Conservation (phyloP, 2,113 vertebrate genomes). For the Manacus vitellinus region DNA sequence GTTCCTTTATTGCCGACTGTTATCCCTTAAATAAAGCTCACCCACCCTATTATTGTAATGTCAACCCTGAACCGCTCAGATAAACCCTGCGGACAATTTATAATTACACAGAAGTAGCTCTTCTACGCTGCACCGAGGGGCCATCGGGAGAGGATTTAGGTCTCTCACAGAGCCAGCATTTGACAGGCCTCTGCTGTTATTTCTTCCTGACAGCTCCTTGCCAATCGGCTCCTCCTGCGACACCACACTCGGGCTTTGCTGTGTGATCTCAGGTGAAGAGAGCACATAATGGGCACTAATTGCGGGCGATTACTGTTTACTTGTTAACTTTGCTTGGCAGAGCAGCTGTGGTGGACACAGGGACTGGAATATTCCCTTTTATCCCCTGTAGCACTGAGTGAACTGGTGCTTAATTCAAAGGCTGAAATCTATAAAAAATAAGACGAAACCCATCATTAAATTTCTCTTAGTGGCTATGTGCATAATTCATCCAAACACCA, state of each 20-base stretch:
- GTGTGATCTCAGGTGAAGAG: constrained; percentile 73
- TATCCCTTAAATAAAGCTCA: constrained; percentile 50
- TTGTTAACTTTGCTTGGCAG: constrained; percentile 67
- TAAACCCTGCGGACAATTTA: constrained; percentile 56
- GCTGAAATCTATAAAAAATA: constrained; percentile 73
- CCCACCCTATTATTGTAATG: constrained; percentile 54
- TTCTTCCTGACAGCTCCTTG: constrained; percentile 59
- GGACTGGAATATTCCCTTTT: constrained; percentile 28
- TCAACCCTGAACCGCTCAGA: constrained; percentile 17
- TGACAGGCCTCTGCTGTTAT: constrained; percentile 49
- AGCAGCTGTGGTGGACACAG: not conserved
- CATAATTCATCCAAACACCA: constrained; percentile 90
- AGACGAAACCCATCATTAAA: constrained; percentile 86
- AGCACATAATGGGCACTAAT: constrained; percentile 79
- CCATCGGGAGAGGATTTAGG: constrained; percentile 28
- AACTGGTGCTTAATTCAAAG: constrained; percentile 81
- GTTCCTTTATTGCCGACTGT: not conserved
- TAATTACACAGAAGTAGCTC: constrained; percentile 60
- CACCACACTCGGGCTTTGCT: constrained; percentile 35
- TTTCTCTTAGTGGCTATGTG: constrained; percentile 84
- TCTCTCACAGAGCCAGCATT: not conserved
- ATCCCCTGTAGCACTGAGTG: constrained; percentile 22
- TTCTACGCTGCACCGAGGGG: not conserved
- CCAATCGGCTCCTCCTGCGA: constrained; percentile 65
- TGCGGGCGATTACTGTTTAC: constrained; percentile 69